Evolutionary conservation across 2,113 vertebrate genomes (phyloP).

Genomic region (Corapipo altera): DNA sequence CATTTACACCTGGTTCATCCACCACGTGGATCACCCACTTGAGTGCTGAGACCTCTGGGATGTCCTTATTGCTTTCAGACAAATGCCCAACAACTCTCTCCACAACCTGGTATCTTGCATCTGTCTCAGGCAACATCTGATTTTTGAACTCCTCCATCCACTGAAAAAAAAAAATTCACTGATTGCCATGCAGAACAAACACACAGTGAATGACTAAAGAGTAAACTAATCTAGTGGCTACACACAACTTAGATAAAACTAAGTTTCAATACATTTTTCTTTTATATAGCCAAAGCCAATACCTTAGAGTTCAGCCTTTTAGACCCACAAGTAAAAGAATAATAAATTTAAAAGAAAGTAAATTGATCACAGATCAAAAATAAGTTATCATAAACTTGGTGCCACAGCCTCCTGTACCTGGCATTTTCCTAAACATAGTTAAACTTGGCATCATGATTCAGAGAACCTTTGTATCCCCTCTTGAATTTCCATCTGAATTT

Average conservation of each 20-base stretch:
- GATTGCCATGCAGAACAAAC: not conserved
- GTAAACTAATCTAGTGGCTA: not conserved
- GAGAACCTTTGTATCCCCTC: not conserved
- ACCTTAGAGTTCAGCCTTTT: not conserved
- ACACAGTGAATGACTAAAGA: not conserved
- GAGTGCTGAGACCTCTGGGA: conserved; percentile 80
- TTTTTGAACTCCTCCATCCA: conserved; percentile 84
- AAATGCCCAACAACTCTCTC: conserved; percentile 81
- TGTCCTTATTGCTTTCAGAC: conserved; percentile 85
- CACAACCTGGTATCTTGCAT: conserved; percentile 81
- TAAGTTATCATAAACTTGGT: not conserved
- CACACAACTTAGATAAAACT: not conserved
- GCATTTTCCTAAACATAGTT: not conserved
- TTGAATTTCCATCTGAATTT: not conserved
- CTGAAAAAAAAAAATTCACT: conserved; percentile 58
- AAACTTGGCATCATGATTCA: not conserved
- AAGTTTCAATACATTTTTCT: not conserved
- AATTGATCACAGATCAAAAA: not conserved
- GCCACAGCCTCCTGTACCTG: not conserved
- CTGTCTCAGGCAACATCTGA: conserved; percentile 78
- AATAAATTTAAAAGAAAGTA: not conserved
- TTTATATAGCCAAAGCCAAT: not conserved
- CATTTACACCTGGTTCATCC: conserved; percentile 81
- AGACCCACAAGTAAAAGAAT: not conserved
- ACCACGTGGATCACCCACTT: conserved; percentile 88